These are phyloP conservation scores for Mirounga angustirostris DNA, from an alignment of 2,113 vertebrate species.

Conservation along the genomic window DNA sequence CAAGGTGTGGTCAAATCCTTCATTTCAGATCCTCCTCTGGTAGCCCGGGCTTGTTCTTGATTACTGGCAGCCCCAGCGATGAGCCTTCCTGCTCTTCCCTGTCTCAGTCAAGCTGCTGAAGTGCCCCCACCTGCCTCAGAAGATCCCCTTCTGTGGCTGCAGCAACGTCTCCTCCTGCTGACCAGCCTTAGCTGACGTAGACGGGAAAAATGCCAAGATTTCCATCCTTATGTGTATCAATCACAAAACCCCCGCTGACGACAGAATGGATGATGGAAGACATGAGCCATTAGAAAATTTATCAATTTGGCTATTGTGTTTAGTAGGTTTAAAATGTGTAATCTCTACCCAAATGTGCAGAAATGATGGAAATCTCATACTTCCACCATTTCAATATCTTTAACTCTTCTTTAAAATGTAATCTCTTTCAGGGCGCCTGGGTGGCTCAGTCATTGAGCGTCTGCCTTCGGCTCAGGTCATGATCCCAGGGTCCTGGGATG, in stretches of 20 bases:
- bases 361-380: background rate
- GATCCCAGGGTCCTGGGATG: too few relatives aligned
- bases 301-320: background rate
- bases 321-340: background rate
- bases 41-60: background rate
- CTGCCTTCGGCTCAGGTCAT: too few relatives aligned
- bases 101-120: background rate
- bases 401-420: conserved; percentile 18
- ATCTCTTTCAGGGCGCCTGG: background rate
- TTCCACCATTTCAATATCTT: conserved; percentile 4
- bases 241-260: background rate
- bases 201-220: background rate
- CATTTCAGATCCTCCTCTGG: background rate
- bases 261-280: background rate
- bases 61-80: background rate
- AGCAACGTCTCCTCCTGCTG: background rate
- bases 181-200: background rate
- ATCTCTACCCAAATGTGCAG: conserved; percentile 16
- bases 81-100: background rate
- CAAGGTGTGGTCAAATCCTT: background rate
- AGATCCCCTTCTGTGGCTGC: background rate
- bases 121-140: background rate
- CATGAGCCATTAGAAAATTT: background rate
- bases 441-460: too few relatives aligned
- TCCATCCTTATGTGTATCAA: background rate